phyloP scores from a whole-genome alignment of 2,888 invertebrate genomes.

The Hanleya hanleyi region DNA sequence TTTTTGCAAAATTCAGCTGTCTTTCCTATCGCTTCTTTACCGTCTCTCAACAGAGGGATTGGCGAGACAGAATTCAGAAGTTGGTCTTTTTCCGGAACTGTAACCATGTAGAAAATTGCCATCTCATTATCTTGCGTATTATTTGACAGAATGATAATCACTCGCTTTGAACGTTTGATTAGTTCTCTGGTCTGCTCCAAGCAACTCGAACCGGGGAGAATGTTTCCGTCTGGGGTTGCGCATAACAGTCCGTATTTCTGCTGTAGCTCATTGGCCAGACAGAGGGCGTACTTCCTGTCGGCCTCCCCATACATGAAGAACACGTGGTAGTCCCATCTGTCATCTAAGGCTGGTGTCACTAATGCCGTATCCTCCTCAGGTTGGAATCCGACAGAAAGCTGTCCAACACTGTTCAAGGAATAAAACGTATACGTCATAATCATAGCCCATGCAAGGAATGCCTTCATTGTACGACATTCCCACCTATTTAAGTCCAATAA shows the following conservation, averaged over 20 bases:
- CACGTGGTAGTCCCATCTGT: background rate
- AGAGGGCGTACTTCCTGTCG: background rate
- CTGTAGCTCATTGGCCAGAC: background rate
- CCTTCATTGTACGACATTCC: too few relatives aligned
- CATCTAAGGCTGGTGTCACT: too few relatives aligned
- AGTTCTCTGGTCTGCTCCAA: background rate
- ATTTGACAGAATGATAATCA: background rate
- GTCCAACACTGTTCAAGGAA: too few relatives aligned
- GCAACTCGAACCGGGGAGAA: too few relatives aligned
- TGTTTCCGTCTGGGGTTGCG: too few relatives aligned
- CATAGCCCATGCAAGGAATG: too few relatives aligned
- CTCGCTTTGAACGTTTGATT: background rate
- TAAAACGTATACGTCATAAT: too few relatives aligned
- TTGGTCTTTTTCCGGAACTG: background rate
- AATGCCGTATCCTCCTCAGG: too few relatives aligned
- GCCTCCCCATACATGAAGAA: slow-evolving; percentile 1
- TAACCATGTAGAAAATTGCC: background rate
- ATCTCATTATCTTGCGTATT: background rate
- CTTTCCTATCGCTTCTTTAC: background rate
- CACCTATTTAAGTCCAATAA: too few relatives aligned
- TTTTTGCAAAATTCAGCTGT: background rate
- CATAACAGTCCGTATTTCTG: too few relatives aligned
- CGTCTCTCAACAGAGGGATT: background rate
- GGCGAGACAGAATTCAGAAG: background rate
- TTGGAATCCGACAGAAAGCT: too few relatives aligned